Percentiles rank a stretch among this genome's conserved stretches.
These are phyloP conservation scores for Myotis planiceps DNA, from an alignment of 2,797 vertebrate species.

Conservation along the genomic window DNA sequence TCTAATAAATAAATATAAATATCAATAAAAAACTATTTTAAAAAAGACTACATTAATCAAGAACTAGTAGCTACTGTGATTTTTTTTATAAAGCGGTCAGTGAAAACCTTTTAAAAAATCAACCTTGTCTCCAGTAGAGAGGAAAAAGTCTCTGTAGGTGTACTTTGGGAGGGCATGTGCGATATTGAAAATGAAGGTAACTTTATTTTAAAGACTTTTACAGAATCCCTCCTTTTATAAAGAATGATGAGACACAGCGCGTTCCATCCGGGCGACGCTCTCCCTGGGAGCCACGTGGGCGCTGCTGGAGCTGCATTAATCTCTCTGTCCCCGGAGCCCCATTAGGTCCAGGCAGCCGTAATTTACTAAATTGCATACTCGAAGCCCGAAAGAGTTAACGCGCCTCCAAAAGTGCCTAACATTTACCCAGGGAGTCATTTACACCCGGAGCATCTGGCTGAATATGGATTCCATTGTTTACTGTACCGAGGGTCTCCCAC, in stretches of 20 bases:
- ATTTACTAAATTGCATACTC: slow-evolving; percentile 81
- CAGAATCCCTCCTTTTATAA: slow-evolving; percentile 73
- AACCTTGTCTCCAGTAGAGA: not conserved
- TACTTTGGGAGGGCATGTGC: not conserved
- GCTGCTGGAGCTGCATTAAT: slow-evolving; percentile 74
- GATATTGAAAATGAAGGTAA: slow-evolving; percentile 17
- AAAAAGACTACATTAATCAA: slow-evolving; percentile 12
- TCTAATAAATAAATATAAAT: too few relatives aligned
- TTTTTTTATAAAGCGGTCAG: slow-evolving; percentile 24
- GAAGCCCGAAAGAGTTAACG: slow-evolving; percentile 82
- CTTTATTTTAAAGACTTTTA: slow-evolving; percentile 51
- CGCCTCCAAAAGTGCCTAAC: slow-evolving; percentile 74
- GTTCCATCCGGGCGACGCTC: slow-evolving; percentile 59
- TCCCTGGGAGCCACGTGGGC: slow-evolving; percentile 67
- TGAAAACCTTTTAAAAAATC: slow-evolving; percentile 51
- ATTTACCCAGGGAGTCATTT: slow-evolving; percentile 81
- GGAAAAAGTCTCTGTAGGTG: not conserved
- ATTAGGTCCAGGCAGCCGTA: slow-evolving; percentile 76
- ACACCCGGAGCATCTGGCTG: slow-evolving; percentile 83
- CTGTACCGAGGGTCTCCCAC: slow-evolving; percentile 74
- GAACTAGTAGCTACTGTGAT: slow-evolving; percentile 46
- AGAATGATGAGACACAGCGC: slow-evolving; percentile 66
- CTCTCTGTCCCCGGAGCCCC: slow-evolving; percentile 72
- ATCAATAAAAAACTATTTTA: too few relatives aligned
- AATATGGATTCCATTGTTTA: slow-evolving; percentile 81